Conservation (phyloP, 2,888 invertebrate species). For the Troglohyphantes excavatus region DNA sequence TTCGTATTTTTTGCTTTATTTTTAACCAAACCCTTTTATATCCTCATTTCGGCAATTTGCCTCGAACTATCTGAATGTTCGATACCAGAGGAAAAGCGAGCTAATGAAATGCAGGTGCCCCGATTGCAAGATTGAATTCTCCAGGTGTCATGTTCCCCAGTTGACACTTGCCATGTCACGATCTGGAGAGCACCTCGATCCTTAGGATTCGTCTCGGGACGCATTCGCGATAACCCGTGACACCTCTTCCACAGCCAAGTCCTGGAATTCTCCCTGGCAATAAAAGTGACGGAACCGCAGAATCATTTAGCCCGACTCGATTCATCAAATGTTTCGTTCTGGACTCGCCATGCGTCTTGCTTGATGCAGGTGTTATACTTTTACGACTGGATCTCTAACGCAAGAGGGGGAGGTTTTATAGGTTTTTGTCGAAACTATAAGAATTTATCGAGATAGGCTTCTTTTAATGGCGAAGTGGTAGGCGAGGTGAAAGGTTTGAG, state of each 20-base stretch:
- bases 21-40: too few relatives aligned
- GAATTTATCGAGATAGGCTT: constrained; percentile 71
- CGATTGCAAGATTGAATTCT: constrained; percentile 49
- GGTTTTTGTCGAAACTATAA: constrained; percentile 66
- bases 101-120: too few relatives aligned
- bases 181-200: neutral
- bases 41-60: too few relatives aligned
- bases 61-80: too few relatives aligned
- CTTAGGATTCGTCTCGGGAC: too few relatives aligned
- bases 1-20: too few relatives aligned
- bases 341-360: constrained; percentile 54
- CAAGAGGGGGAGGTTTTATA: constrained; percentile 62
- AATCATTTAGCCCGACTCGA: constrained; percentile 53
- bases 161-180: constrained; percentile 32
- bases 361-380: constrained; percentile 53
- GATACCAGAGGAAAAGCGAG: too few relatives aligned
- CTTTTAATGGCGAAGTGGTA: constrained; percentile 50
- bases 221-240: constrained; percentile 75
- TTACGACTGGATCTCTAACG: constrained; percentile 56
- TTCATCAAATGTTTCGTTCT: constrained; percentile 66
- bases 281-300: constrained; percentile 69
- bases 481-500: constrained; percentile 73
- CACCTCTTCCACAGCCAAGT: constrained; percentile 38
- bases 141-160: constrained; percentile 49
- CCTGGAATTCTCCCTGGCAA: constrained; percentile 59